Evolutionary conservation across 2,888 invertebrate species (phyloP).

Genomic region (Drosophila fungiperda): DNA sequence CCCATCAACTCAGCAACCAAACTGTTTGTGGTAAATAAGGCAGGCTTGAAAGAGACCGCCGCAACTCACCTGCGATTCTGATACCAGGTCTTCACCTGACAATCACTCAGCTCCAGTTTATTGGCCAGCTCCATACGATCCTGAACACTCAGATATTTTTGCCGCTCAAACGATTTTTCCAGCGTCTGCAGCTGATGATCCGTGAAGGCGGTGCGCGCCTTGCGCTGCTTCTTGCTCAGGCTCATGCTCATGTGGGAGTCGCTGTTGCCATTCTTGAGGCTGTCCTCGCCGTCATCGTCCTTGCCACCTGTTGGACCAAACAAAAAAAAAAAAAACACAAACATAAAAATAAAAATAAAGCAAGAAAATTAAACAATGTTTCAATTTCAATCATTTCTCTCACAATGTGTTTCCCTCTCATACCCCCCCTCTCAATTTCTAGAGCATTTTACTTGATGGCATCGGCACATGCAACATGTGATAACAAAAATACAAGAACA

Average conservation of each 20-base stretch:
- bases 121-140: conserved; percentile 99
- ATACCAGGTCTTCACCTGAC: conserved; percentile 99
- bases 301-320: conserved; percentile 90
- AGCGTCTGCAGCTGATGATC: conserved; percentile 98
- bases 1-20: background rate
- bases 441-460: conserved; percentile 55
- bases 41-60: conserved; percentile 51
- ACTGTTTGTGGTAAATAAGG: conserved; percentile 26
- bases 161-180: conserved; percentile 98
- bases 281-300: conserved; percentile 89
- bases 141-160: conserved; percentile 98
- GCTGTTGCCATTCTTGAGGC: conserved; percentile 82
- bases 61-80: conserved; percentile 96
- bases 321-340: background rate
- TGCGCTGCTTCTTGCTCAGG: conserved; percentile 96
- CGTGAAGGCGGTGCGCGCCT: conserved; percentile 99
- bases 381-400: background rate
- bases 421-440: conserved; percentile 12
- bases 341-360: background rate
- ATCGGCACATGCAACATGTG: conserved; percentile 66
- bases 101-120: conserved; percentile 97
- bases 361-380: background rate
- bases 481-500: conserved; percentile 32
- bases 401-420: background rate
- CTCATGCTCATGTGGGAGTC: conserved; percentile 73